Evolutionary conservation across 2,113 vertebrate genomes (phyloP), one percentile per base, ranked within the genome.

Genomic region (Chroicocephalus ridibundus): DNA sequence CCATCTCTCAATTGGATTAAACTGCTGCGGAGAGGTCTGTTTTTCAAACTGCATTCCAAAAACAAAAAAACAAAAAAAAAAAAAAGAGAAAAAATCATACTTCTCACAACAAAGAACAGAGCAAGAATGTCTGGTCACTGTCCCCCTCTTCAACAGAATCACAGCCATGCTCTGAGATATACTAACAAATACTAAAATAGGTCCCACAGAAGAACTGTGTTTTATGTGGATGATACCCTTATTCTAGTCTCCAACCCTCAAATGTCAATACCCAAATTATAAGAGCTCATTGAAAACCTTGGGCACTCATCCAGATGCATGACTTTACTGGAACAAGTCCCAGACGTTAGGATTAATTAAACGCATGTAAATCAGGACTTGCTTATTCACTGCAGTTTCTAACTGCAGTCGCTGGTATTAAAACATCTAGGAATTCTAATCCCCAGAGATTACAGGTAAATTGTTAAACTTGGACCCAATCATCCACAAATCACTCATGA

Each of bases 301-400:
- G 36, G 65, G 77, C 70, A 52, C 24, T 82, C 10, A 0, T 20
- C 47, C 81, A 75, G 65, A 68, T 68, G 24, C 29, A 34, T 22
- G 16, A 86, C 64, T 91, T 89, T 78, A 94, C 70, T 96, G 89
- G 77, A 84, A 71, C 55, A 91, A 82, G 71, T 79, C 57, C 70
- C 60, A 79, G 34, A 38, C 69, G 68, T 68, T 36, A 78, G 44
- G 55, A 91, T 93, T 85, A 93, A 94, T 64, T 78, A 76, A 95
- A 72, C 19, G 29, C 65, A 71, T 29, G 36, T 78, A 66, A 94
- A 88, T 71, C n/a, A 64, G 51, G 32, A 49, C 61, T 81, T 55
- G 38, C 69, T 84, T 94, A 70, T 71, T 93, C 69, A 57, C 42
- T 71, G 29, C 22, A 75, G 64, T 83, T 95, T 91, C 69, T 51